Conservation (phyloP, 2,888 invertebrate genomes). For the Dione vanillae region DNA sequence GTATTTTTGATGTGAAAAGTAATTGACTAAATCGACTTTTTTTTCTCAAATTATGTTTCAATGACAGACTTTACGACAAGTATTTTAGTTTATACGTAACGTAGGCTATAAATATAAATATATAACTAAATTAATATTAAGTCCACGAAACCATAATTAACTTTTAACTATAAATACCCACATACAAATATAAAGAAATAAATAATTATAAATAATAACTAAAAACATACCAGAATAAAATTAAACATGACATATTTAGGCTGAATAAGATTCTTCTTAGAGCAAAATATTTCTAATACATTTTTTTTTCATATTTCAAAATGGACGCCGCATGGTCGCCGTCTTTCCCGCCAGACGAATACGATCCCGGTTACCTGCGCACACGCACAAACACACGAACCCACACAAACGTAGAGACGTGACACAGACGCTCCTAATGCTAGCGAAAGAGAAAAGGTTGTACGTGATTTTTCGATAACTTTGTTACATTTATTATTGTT, state of each 20-base stretch:
- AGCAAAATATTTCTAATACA: conserved; percentile 66
- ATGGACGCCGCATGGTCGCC: conserved; percentile 65
- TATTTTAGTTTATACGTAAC: too few relatives aligned
- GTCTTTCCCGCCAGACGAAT: conserved; percentile 70
- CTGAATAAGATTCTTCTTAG: conserved; percentile 71
- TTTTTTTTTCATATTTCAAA: conserved; percentile 56
- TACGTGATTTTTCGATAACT: conserved; percentile 57
- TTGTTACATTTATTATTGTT: conserved; percentile 37
- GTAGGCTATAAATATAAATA: too few relatives aligned
- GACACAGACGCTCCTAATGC: conserved; percentile 74
- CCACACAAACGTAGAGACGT: conserved; percentile 60
- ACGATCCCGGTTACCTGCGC: conserved; percentile 82
- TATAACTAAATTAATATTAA: too few relatives aligned
- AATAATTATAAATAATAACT: not conserved
- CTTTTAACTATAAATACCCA: not conserved
- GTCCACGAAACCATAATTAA: too few relatives aligned
- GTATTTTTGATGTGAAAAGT: conserved; percentile 9
- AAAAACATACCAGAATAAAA: not conserved
- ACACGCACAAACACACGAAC: conserved; percentile 50
- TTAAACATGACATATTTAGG: not conserved
- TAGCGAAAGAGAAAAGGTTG: conserved; percentile 58
- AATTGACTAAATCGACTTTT: conserved; percentile 13
- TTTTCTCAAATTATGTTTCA: conserved; percentile 10
- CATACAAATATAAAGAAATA: not conserved
- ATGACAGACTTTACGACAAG: not conserved